Evolutionary conservation across 1,140 invertebrate species (phyloP).

Genomic region (Agraylea sexmaculata): DNA sequence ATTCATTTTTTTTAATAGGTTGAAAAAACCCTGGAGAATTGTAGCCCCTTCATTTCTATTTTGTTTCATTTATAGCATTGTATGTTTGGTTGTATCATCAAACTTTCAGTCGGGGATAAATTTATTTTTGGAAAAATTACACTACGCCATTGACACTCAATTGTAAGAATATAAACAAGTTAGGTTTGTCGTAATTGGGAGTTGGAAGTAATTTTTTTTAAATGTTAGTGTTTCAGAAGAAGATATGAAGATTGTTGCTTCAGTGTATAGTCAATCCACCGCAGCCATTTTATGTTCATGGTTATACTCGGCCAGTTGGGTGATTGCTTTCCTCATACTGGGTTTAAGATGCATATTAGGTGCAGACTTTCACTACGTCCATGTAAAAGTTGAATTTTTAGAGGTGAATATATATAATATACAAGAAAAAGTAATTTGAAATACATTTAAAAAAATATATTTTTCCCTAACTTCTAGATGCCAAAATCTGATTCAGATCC

Average conservation of each 20-base stretch:
- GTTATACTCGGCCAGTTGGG: conserved; percentile 35
- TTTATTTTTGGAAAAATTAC: conserved; percentile 1
- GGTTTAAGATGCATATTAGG: conserved; percentile 26
- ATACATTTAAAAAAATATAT: no score
- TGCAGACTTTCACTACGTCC: conserved; percentile 34
- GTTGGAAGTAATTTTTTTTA: conserved; percentile 20
- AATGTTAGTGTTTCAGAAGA: conserved; percentile 29
- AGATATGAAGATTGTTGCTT: conserved; percentile 29
- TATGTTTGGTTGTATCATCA: conserved; percentile 10
- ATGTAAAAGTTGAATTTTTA: conserved; percentile 26
- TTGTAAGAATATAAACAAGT: conserved; percentile 3
- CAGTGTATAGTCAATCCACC: conserved; percentile 32
- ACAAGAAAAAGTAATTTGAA: no score
- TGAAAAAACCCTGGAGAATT: conserved; percentile 26
- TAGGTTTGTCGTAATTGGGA: neutral
- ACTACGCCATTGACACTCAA: conserved; percentile 1
- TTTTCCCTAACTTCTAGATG: no score
- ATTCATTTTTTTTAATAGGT: conserved; percentile 30
- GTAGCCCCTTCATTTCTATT: conserved; percentile 13
- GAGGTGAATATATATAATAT: conserved; percentile 16
- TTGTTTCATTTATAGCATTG: conserved; percentile 12
- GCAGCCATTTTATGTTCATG: conserved; percentile 29
- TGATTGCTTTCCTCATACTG: conserved; percentile 26
- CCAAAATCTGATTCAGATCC: no score
- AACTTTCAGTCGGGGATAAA: conserved; percentile 7